A percentile compares a stretch with the other conserved stretches of the same genome.
phyloP scores from a whole-genome alignment of 2,113 vertebrate genomes.

The Paratilapia polleni region DNA sequence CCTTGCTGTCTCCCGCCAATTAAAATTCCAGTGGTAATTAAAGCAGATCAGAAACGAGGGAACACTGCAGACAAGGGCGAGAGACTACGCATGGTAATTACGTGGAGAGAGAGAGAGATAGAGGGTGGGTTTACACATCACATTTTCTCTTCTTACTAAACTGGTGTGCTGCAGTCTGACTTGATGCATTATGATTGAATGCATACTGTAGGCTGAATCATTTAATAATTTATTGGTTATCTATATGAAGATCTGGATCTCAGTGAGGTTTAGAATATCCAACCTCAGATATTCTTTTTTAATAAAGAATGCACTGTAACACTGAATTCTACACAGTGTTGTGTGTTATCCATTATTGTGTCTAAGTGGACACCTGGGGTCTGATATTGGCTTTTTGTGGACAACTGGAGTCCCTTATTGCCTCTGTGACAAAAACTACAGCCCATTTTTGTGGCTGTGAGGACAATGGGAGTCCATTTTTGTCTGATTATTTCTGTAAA shows the following conservation, averaged over 20 bases:
- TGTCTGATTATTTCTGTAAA: neutral
- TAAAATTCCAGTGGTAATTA: slow-evolving; percentile 84
- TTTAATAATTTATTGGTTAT: neutral
- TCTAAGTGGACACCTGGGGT: neutral
- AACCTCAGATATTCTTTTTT: neutral
- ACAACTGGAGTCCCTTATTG: neutral
- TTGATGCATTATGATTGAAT: neutral
- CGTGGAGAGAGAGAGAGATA: slow-evolving; percentile 15
- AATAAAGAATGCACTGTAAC: neutral
- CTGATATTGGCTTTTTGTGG: neutral
- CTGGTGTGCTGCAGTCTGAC: slow-evolving; percentile 35
- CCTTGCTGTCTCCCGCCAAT: slow-evolving; percentile 79
- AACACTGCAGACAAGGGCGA: slow-evolving; percentile 72
- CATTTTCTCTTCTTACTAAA: slow-evolving; percentile 2
- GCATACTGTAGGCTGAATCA: neutral
- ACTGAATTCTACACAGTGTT: neutral
- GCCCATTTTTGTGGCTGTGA: neutral
- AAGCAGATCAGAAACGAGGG: slow-evolving; percentile 78
- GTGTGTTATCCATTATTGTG: neutral
- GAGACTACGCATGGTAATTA: slow-evolving; percentile 79
- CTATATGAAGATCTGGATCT: slow-evolving; percentile 3
- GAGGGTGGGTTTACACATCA: slow-evolving; percentile 14
- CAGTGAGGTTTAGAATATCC: neutral
- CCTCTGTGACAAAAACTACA: neutral
- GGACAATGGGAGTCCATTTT: neutral